Percentiles rank a stretch among this genome's conserved stretches.
Evolutionary conservation across 2,113 vertebrate genomes (phyloP).

Genomic region (Gorsachius goisagi): DNA sequence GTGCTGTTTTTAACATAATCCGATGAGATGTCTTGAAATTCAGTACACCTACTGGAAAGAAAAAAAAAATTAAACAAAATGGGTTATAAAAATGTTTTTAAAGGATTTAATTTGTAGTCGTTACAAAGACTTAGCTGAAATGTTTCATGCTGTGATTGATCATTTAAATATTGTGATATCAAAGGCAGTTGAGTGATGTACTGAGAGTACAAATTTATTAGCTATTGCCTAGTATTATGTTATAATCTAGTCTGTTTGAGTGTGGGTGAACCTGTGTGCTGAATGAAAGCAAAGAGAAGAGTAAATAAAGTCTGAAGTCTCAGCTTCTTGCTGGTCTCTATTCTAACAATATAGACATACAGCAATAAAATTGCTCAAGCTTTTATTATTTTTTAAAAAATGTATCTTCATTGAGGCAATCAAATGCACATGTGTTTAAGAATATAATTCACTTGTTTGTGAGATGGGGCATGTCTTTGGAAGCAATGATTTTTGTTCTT

Average conservation of each 20-base stretch:
- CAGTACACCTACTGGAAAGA: constrained; percentile 14
- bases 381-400: not conserved
- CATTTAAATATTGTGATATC: constrained; percentile 50
- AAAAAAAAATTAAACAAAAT: not conserved
- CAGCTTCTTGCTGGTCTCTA: not conserved
- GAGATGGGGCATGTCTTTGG: not conserved
- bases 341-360: not conserved
- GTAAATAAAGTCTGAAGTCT: not conserved
- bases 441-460: not conserved
- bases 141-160: constrained; percentile 18
- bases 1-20: constrained; percentile 17
- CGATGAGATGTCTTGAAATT: not conserved
- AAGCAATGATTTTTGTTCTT: not conserved
- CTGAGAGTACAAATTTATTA: constrained; percentile 7
- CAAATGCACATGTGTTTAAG: not conserved
- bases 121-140: constrained; percentile 6
- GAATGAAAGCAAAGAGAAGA: not conserved
- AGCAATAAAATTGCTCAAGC: not conserved
- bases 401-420: not conserved
- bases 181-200: constrained; percentile 36
- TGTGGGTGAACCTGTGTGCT: not conserved
- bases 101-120: not conserved
- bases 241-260: not conserved
- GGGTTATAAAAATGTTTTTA: constrained; percentile 10
- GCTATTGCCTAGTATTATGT: not conserved